Evolutionary conservation across 2,113 vertebrate species (phyloP).

Genomic region (Noturus placidus): DNA sequence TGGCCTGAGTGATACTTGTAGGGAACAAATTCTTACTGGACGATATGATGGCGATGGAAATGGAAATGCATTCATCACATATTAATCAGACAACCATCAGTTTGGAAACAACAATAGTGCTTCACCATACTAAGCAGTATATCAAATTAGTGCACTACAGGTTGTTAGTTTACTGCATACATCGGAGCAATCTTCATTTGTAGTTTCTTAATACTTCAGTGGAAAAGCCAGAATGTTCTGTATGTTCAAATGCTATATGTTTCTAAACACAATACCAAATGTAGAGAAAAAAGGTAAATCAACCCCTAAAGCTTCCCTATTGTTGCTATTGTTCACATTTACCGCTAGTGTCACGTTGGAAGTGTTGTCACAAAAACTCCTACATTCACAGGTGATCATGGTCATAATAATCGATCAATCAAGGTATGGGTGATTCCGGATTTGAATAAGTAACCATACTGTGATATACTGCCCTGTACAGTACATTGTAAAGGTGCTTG

Average conservation of each 20-base stretch:
- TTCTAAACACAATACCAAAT: background rate
- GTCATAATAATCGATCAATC: background rate
- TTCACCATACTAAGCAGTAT: background rate
- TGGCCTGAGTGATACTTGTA: slow-evolving; percentile 9
- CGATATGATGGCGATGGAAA: background rate
- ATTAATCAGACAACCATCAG: background rate
- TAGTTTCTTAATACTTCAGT: background rate
- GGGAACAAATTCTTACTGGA: background rate
- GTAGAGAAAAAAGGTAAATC: slow-evolving; percentile 4
- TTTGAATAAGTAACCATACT: too few species aligned
- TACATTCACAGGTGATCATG: background rate
- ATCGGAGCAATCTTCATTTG: background rate
- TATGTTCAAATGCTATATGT: background rate
- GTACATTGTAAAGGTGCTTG: background rate
- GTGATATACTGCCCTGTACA: background rate
- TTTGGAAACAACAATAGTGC: background rate
- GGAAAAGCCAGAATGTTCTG: background rate
- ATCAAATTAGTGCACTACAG: background rate
- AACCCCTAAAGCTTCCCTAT: background rate
- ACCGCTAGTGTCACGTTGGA: background rate
- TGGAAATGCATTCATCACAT: background rate
- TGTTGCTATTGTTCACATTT: background rate
- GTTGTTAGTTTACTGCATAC: background rate
- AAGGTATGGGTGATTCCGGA: background rate
- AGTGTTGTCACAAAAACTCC: background rate